Evolutionary conservation across 2,888 invertebrate genomes (phyloP), one percentile per base, ranked within the genome.

Genomic region (Cantharis nigra): DNA sequence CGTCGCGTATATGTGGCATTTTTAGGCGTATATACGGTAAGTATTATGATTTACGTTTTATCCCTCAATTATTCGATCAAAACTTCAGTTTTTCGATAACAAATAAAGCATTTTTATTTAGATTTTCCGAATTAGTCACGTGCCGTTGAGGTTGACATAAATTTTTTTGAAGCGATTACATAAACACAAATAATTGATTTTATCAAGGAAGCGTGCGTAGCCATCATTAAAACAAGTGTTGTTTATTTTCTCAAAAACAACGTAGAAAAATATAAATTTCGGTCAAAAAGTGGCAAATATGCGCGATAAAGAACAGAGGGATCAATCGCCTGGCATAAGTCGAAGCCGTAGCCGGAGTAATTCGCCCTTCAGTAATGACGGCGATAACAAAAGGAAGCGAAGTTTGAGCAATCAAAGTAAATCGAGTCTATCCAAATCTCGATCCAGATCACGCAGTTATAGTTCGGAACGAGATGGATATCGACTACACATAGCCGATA

Each of bases 401-500:
- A 77, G 77, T 28, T 63, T 69, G 5, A 85, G 85, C 75, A 79
- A 79, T 62, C 81, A 79, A 49, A 86, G 86, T 77, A 84, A 85
- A 69, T 86, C 86, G 10, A 86, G 86, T 79, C 82, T 84, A 70
- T 86, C 85, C 64, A 84, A 84, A 65, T 86, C 86, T 10, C 85
- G 88, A 64, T 89, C 88, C 63, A 83, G 89, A 79, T 88, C 88
- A 5, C 82, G 88, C 72, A 88, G 87, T 74, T 84, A 85, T 72
- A 88, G 88, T 74, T 85, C 86, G 76, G 88, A 88, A 63, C 84
- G 86, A 9, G 89, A 89, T 80, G 89, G 88, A 11, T 88, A 88
- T 78, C 83, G 91, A 69, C 86, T 91, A 72, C 91, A 91, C 82
- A 90, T 90, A 77, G 90, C 90, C 26, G 91, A 91, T 85, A 89